phyloP scores from a whole-genome alignment of 2,797 vertebrate species.

The Liasis olivaceus region DNA sequence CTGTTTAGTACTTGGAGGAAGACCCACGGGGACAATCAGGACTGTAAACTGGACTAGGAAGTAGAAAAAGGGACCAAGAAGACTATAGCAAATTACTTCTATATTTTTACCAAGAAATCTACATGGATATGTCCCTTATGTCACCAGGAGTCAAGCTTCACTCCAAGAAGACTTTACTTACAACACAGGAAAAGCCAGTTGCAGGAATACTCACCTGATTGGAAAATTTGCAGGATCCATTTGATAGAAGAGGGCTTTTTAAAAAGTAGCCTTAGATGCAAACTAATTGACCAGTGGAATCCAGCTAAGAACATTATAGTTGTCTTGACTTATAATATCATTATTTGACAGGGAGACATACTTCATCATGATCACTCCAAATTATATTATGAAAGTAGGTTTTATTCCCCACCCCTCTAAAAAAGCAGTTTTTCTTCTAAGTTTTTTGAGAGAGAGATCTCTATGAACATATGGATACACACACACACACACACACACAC shows the following conservation, averaged over 20 bases:
- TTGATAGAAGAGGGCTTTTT: not conserved
- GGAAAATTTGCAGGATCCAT: not conserved
- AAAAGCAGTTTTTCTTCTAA: not conserved
- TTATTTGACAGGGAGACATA: not conserved
- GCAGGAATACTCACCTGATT: not conserved
- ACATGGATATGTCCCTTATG: not conserved
- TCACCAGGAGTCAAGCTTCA: not conserved
- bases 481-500: too few species aligned
- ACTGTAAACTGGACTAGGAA: not conserved
- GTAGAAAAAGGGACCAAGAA: not conserved
- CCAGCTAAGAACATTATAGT: conserved; percentile 1
- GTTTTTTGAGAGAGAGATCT: not conserved
- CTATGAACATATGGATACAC: not conserved
- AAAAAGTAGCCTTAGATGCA: not conserved
- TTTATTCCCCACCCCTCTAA: not conserved
- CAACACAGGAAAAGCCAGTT: not conserved
- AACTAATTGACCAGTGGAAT: conserved; percentile 23
- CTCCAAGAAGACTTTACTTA: not conserved
- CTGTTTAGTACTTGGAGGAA: not conserved
- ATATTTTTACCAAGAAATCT: not conserved
- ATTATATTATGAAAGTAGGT: not conserved
- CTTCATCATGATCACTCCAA: not conserved
- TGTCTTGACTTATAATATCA: not conserved
- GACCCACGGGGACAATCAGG: not conserved
- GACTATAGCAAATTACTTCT: not conserved